phyloP scores from a whole-genome alignment of 2,888 invertebrate species.

The Unio delphinus region DNA sequence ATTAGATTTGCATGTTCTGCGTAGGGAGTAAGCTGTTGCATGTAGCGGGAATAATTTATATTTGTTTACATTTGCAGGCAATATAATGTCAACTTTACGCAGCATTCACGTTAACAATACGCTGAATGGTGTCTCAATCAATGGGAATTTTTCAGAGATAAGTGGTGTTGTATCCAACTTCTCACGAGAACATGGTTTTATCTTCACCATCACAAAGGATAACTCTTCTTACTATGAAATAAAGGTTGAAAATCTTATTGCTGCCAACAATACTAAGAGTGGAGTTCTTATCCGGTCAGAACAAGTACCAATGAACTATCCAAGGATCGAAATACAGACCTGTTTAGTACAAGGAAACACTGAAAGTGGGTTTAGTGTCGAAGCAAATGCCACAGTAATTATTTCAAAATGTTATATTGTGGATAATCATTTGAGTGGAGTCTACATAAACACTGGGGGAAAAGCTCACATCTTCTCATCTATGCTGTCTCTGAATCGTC shows the following conservation, averaged over 20 bases:
- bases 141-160: slow-evolving; percentile 5
- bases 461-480: background rate
- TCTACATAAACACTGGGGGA: slow-evolving; percentile 2
- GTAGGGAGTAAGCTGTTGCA: no score
- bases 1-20: no score
- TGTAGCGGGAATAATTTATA: no score
- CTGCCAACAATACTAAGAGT: slow-evolving; percentile 6
- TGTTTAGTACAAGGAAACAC: background rate
- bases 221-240: no score
- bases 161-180: slow-evolving; percentile 2
- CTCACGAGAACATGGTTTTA: slow-evolving; percentile 9
- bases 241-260: background rate
- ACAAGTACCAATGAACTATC: background rate
- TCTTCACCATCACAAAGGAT: background rate
- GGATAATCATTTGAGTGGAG: slow-evolving; percentile 5
- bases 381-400: slow-evolving; percentile 5
- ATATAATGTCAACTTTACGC: no score
- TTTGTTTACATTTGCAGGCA: no score
- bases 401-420: background rate
- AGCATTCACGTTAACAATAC: no score
- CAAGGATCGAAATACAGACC: background rate
- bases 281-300: background rate
- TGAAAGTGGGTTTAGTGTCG: slow-evolving; percentile 5
- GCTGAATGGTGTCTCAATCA: background rate
- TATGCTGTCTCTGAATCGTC: background rate